These are phyloP conservation scores for Drosophila prolongata DNA, from an alignment of 2,888 invertebrate species.

Conservation along the genomic window DNA sequence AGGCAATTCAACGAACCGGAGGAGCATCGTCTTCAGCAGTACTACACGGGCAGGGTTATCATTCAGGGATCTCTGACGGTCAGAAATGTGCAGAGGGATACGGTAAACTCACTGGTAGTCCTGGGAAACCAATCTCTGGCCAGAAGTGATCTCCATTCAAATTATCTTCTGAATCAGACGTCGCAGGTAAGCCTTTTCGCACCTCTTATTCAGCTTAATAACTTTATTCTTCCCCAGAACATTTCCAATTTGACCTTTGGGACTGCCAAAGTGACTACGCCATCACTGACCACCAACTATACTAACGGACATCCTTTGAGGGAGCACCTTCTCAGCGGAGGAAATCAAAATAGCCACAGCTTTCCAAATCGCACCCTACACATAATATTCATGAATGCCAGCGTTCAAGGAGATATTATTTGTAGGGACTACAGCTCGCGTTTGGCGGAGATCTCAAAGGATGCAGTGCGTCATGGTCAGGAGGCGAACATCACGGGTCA, in stretches of 20 bases:
- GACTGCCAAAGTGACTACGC: constrained; percentile 63
- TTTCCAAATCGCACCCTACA: constrained; percentile 22
- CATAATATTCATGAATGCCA: constrained; percentile 74
- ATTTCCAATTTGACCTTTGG: constrained; percentile 62
- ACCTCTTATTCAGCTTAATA: not conserved
- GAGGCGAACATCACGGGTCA: constrained; percentile 63
- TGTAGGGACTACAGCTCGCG: constrained; percentile 63
- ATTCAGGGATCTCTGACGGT: constrained; percentile 78
- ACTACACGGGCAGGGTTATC: constrained; percentile 74
- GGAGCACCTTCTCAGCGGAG: constrained; percentile 64
- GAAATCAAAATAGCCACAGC: not conserved
- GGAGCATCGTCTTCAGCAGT: constrained; percentile 65
- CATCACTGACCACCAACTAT: constrained; percentile 53
- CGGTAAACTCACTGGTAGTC: constrained; percentile 24
- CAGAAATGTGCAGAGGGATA: constrained; percentile 60
- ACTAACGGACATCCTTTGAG: constrained; percentile 64
- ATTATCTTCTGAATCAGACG: constrained; percentile 63
- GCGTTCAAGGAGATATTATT: constrained; percentile 61
- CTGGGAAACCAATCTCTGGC: constrained; percentile 52
- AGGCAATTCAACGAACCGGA: not conserved
- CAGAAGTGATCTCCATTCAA: constrained; percentile 44
- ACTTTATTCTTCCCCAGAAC: constrained; percentile 39
- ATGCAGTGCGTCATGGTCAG: constrained; percentile 71
- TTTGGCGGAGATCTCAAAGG: constrained; percentile 59
- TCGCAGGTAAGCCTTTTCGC: constrained; percentile 63